Conservation (phyloP, 1,140 invertebrate genomes). For the Lepidotrigona ventralis region DNA sequence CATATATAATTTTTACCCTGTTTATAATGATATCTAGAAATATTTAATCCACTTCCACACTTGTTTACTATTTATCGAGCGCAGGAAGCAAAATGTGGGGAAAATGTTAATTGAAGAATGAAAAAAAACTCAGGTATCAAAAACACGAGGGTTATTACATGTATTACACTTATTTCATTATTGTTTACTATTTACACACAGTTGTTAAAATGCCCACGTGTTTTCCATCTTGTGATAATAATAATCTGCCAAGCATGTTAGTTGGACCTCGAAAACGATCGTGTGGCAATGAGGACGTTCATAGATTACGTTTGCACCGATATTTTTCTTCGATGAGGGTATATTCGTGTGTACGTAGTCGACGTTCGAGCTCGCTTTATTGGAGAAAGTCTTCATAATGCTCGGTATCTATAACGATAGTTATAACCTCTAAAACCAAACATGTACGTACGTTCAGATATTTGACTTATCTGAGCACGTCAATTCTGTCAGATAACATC, state of each 20-base stretch:
- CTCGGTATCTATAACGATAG: slow-evolving; percentile 16
- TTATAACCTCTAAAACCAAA: slow-evolving; percentile 52
- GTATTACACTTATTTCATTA: slow-evolving; percentile 43
- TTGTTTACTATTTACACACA: slow-evolving; percentile 26
- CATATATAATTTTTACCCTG: slow-evolving; percentile 48
- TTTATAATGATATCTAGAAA: slow-evolving; percentile 33
- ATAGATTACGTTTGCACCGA: slow-evolving; percentile 3
- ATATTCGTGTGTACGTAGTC: slow-evolving; percentile 37
- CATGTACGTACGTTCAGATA: slow-evolving; percentile 3
- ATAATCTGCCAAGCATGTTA: slow-evolving; percentile 41
- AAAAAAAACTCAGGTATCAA: slow-evolving; percentile 42
- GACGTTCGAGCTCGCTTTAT: slow-evolving; percentile 24
- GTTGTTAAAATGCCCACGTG: slow-evolving; percentile 55
- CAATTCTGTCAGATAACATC: neutral
- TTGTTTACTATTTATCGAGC: neutral
- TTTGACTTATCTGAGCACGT: slow-evolving; percentile 7
- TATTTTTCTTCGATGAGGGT: slow-evolving; percentile 16
- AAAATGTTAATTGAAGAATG: slow-evolving; percentile 19
- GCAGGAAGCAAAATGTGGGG: slow-evolving; percentile 6
- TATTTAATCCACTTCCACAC: slow-evolving; percentile 27
- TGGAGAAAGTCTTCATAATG: slow-evolving; percentile 60
- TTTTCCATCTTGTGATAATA: slow-evolving; percentile 34
- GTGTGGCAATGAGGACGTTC: neutral
- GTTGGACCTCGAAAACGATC: slow-evolving; percentile 19
- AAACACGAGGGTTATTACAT: slow-evolving; percentile 16